phyloP scores from a whole-genome alignment of 2,888 invertebrate genomes.

The Masnerella sp. region DNA sequence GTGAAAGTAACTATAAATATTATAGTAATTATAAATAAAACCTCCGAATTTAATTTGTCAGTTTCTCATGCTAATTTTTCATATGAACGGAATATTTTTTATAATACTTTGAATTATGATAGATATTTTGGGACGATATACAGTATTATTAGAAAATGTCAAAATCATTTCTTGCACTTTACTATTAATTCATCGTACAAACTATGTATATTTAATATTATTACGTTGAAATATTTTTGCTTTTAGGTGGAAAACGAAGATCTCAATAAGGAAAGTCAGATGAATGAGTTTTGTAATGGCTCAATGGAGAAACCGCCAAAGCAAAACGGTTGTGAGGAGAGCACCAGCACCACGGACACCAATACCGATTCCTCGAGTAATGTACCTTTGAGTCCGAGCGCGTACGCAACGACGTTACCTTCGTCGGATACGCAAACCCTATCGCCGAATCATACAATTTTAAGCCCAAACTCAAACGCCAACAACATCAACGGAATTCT shows the following conservation, averaged over 20 bases:
- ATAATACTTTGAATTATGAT: too few relatives aligned
- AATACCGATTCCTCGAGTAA: slow-evolving; percentile 68
- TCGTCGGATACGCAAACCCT: slow-evolving; percentile 73
- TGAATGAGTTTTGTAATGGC: slow-evolving; percentile 32
- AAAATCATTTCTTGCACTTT: too few relatives aligned
- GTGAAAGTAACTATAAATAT: too few relatives aligned
- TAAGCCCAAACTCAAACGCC: slow-evolving; percentile 63
- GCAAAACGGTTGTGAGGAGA: slow-evolving; percentile 68
- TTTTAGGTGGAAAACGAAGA: slow-evolving; percentile 26
- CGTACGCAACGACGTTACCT: slow-evolving; percentile 67
- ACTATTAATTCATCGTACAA: too few relatives aligned
- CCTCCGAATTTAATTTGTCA: too few relatives aligned
- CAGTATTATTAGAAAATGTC: too few relatives aligned
- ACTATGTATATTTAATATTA: too few relatives aligned
- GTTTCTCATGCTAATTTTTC: too few relatives aligned
- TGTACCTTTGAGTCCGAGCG: slow-evolving; percentile 64
- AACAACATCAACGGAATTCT: slow-evolving; percentile 72
- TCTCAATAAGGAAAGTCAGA: slow-evolving; percentile 1
- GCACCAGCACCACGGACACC: slow-evolving; percentile 69
- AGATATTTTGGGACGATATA: too few relatives aligned
- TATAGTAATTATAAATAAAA: too few relatives aligned
- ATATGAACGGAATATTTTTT: too few relatives aligned
- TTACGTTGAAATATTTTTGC: too few relatives aligned
- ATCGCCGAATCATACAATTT: slow-evolving; percentile 69
- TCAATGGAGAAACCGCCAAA: slow-evolving; percentile 23